Percentiles rank a stretch among this genome's conserved stretches.
These are phyloP conservation scores for Amazona vittata DNA, from an alignment of 2,113 vertebrate genomes.

Conservation along the genomic window DNA sequence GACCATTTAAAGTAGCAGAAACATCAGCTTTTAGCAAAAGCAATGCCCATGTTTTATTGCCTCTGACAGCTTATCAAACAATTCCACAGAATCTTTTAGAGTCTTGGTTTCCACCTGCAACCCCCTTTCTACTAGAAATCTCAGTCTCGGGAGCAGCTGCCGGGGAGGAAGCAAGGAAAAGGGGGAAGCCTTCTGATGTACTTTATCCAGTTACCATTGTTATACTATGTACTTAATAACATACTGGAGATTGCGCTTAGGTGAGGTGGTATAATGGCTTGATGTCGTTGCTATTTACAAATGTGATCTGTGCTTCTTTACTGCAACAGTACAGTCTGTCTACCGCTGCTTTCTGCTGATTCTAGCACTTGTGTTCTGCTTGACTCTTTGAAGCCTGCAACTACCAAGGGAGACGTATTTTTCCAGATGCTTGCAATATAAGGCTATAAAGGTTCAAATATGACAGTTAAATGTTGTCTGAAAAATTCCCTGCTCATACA, in stretches of 20 bases:
- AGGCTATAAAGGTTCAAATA: not conserved
- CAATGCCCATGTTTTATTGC: not conserved
- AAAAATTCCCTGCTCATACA: not conserved
- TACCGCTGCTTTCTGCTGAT: not conserved
- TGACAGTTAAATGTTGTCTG: not conserved
- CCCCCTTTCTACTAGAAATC: not conserved
- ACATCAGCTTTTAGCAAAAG: not conserved
- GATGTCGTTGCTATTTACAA: not conserved
- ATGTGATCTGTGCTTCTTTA: not conserved
- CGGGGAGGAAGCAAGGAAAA: not conserved
- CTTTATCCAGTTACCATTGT: not conserved
- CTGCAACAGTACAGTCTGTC: not conserved
- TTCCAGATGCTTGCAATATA: not conserved
- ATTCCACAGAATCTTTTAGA: not conserved
- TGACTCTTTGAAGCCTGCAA: not conserved
- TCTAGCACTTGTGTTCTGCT: not conserved
- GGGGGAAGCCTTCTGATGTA: not conserved
- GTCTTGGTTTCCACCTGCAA: not conserved
- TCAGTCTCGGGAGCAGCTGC: not conserved
- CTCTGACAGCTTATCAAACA: not conserved
- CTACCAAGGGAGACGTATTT: not conserved
- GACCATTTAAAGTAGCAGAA: not conserved
- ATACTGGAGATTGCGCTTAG: not conserved
- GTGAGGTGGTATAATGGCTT: not conserved
- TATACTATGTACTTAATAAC: not conserved